Conservation (phyloP, 2,797 vertebrate species). For the Chlorospingus semifuscus region DNA sequence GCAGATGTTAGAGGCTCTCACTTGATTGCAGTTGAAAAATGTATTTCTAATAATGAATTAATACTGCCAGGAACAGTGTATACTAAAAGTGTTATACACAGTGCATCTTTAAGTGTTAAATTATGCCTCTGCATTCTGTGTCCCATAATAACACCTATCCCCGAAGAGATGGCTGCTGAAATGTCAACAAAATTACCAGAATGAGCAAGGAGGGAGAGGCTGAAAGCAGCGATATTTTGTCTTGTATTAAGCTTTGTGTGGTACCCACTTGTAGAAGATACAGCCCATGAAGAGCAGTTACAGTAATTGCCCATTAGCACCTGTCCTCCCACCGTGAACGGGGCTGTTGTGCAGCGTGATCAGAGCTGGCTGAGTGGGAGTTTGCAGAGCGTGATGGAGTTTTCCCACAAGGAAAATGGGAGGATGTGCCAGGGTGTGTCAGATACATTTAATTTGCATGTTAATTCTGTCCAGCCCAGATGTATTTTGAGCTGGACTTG, state of each 20-base stretch:
- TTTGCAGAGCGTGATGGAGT: not conserved
- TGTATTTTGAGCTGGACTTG: not conserved
- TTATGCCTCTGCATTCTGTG: not conserved
- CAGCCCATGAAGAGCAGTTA: not conserved
- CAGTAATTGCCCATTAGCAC: not conserved
- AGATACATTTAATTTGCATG: not conserved
- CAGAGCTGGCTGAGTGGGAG: not conserved
- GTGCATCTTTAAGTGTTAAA: not conserved
- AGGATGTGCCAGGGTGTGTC: not conserved
- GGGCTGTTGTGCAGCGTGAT: not conserved
- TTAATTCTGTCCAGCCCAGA: not conserved
- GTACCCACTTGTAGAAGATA: not conserved
- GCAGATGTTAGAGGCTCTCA: not conserved
- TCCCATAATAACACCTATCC: not conserved
- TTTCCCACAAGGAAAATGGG: not conserved
- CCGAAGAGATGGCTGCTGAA: not conserved
- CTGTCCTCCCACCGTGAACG: not conserved
- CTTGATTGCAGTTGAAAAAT: not conserved
- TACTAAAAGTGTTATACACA: not conserved
- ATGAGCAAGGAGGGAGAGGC: not conserved
- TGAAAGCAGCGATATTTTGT: not conserved
- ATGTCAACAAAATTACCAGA: slow-evolving; percentile 4
- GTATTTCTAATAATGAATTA: not conserved
- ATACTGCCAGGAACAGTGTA: not conserved
- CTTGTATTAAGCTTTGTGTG: not conserved